phyloP scores from a whole-genome alignment of 2,888 invertebrate species.

The Lithophane ornitopus region DNA sequence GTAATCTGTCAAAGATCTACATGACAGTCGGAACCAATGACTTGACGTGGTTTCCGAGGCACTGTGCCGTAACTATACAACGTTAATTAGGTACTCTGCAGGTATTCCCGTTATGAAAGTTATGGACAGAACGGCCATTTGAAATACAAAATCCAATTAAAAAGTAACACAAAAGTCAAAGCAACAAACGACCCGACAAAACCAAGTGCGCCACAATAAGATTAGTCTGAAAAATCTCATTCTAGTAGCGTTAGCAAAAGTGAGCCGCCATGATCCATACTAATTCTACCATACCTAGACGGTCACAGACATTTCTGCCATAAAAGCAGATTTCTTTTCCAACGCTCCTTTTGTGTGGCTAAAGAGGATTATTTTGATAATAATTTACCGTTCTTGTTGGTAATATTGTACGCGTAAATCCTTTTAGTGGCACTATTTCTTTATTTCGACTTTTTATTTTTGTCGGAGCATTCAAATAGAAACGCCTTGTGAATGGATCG shows the following conservation, averaged over 20 bases:
- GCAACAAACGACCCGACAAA: constrained; percentile 2
- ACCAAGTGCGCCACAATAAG: constrained; percentile 34
- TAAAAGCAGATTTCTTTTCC: constrained; percentile 71
- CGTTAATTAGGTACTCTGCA: not conserved
- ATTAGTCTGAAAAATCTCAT: constrained; percentile 41
- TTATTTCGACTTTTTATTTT: constrained; percentile 68
- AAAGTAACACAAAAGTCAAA: constrained; percentile 3
- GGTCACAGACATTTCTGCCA: constrained; percentile 56
- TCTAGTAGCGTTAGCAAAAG: constrained; percentile 38
- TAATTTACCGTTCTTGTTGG: constrained; percentile 74
- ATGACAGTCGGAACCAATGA: too few species aligned
- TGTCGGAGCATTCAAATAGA: constrained; percentile 66
- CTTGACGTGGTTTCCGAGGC: too few species aligned
- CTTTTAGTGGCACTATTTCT: constrained; percentile 70
- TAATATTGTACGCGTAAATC: constrained; percentile 72
- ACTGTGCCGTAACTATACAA: not conserved
- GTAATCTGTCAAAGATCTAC: too few species aligned
- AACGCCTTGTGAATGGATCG: constrained; percentile 56
- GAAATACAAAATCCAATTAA: constrained; percentile 8
- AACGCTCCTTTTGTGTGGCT: constrained; percentile 68
- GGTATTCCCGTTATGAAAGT: not conserved
- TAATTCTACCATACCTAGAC: constrained; percentile 59
- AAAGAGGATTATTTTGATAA: constrained; percentile 75
- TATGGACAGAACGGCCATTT: not conserved
- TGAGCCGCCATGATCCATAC: constrained; percentile 54